phyloP scores from a whole-genome alignment of 2,113 vertebrate genomes.

The Choloepus hoffmanni region DNA sequence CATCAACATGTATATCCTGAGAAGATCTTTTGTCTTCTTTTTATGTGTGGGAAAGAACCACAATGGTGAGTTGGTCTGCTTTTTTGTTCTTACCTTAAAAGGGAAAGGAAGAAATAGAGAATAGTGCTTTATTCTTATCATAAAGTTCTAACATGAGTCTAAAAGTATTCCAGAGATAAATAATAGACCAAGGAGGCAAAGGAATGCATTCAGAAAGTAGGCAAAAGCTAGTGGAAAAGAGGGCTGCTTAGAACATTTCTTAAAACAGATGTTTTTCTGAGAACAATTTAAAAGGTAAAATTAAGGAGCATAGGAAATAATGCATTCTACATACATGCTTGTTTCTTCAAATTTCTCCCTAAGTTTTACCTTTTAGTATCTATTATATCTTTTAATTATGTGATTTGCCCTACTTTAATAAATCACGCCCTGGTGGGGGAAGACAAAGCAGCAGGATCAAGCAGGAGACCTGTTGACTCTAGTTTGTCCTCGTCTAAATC shows the following conservation, averaged over 20 bases:
- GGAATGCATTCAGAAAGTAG: not conserved
- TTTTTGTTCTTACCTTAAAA: not conserved
- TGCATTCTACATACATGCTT: not conserved
- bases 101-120: not conserved
- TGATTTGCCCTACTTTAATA: not conserved
- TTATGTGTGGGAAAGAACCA: not conserved
- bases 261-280: not conserved
- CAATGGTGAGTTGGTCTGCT: not conserved
- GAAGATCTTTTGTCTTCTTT: not conserved
- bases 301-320: not conserved
- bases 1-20: not conserved
- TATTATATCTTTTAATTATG: not conserved
- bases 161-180: not conserved
- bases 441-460: not conserved
- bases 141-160: not conserved
- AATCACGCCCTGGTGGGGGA: not conserved
- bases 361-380: not conserved
- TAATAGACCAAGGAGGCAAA: not conserved
- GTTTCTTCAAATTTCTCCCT: not conserved
- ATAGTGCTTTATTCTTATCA: not conserved
- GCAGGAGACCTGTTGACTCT: not conserved
- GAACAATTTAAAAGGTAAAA: not conserved
- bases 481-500: not conserved
- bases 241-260: not conserved
- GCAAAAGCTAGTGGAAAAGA: not conserved